Percentiles rank a stretch among this genome's conserved stretches.
Evolutionary conservation across 2,113 vertebrate species (phyloP).

Genomic region (Bubo scandiacus): DNA sequence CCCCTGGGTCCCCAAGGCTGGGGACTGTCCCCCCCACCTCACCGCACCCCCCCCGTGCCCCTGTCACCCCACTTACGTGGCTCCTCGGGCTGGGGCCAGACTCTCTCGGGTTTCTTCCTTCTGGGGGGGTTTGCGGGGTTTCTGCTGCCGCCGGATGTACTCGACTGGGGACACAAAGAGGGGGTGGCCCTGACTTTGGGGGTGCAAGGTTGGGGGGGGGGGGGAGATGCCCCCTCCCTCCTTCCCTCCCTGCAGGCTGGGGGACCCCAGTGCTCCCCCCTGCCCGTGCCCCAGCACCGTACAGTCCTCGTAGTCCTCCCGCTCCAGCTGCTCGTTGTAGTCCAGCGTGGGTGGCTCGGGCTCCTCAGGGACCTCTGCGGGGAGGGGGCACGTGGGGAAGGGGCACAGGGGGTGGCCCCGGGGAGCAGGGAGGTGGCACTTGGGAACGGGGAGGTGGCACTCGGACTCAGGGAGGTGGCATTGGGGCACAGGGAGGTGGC

Average conservation of each 20-base stretch:
- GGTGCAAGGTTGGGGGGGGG: neutral
- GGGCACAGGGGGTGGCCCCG: neutral
- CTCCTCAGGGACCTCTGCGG: neutral
- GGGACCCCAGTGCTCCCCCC: neutral
- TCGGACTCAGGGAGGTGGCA: accelerated
- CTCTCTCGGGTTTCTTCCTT: constrained; percentile 42
- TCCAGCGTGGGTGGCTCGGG: constrained; percentile 72
- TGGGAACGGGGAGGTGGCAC: neutral
- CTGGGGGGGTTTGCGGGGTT: constrained; percentile 39
- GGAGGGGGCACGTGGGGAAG: neutral
- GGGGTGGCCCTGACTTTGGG: neutral
- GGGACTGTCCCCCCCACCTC: neutral
- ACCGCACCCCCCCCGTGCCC: accelerated
- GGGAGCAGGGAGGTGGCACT: neutral
- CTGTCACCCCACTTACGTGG: neutral
- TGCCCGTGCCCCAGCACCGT: neutral
- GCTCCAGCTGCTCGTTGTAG: constrained; percentile 79
- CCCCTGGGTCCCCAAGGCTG: neutral
- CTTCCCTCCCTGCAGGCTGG: neutral
- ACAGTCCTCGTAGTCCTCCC: constrained; percentile 81
- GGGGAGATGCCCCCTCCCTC: no score
- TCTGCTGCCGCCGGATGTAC: constrained; percentile 70
- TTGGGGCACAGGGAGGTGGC: neutral
- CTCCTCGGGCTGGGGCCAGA: constrained; percentile 25
- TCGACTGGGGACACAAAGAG: constrained; percentile 55